These are phyloP conservation scores for Micrasema longulum DNA, from an alignment of 1,140 invertebrate species.

Conservation along the genomic window DNA sequence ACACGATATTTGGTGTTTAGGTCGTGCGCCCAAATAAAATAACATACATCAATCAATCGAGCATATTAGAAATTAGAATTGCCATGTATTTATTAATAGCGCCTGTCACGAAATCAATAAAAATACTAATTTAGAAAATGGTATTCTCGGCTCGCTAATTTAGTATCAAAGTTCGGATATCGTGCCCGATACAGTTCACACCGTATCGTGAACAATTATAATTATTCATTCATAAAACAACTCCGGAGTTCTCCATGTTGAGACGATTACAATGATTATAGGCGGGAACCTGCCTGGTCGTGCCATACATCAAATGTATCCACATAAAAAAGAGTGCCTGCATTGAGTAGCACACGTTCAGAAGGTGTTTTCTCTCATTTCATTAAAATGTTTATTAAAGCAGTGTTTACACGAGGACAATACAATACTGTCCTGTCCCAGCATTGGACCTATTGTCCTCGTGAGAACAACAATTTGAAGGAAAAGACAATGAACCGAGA, in stretches of 20 bases:
- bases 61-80: background rate
- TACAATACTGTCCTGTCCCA: too few relatives aligned
- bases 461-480: too few relatives aligned
- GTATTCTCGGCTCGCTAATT: background rate
- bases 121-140: conserved; percentile 16
- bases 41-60: conserved; percentile 15
- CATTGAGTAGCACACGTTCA: too few relatives aligned
- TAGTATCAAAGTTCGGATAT: background rate
- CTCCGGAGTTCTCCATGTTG: conserved; percentile 22
- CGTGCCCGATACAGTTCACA: conserved; percentile 27
- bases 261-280: conserved; percentile 52
- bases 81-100: conserved; percentile 20
- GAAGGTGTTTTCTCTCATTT: too few relatives aligned
- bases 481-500: too few relatives aligned
- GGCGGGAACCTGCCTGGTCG: conserved; percentile 36
- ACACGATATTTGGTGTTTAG: conserved; percentile 1
- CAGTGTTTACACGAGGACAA: too few relatives aligned
- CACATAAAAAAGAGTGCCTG: conserved; percentile 1
- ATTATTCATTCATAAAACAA: conserved; percentile 52
- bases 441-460: too few relatives aligned
- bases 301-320: conserved; percentile 47
- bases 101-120: conserved; percentile 23
- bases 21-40: conserved; percentile 14
- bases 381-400: too few relatives aligned
- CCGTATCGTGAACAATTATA: conserved; percentile 36